Conservation (phyloP, 2,888 invertebrate genomes). For the Pimpla rufipes region DNA sequence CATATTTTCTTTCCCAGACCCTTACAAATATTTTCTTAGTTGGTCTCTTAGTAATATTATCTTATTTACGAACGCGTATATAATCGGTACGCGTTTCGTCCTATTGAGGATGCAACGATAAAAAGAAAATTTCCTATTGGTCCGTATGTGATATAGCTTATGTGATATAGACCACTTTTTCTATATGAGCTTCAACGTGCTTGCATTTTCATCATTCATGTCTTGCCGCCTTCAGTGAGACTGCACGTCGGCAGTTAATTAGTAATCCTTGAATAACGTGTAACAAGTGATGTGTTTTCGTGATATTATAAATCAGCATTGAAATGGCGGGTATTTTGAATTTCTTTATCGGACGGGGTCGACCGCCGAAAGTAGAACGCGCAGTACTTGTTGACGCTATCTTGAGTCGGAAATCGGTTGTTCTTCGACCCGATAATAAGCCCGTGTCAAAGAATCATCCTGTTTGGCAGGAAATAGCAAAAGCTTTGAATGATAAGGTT, state of each 20-base stretch:
- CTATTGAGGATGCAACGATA: not conserved
- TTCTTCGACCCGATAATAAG: constrained; percentile 16
- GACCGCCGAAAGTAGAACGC: constrained; percentile 7
- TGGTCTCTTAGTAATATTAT: too few species aligned
- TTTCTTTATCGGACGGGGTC: not conserved
- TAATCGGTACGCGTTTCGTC: too few species aligned
- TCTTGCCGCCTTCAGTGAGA: not conserved
- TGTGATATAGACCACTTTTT: not conserved
- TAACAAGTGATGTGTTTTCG: not conserved
- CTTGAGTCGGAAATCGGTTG: constrained; percentile 10
- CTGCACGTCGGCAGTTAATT: not conserved
- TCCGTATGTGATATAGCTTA: not conserved
- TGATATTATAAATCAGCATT: not conserved
- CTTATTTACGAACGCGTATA: too few species aligned
- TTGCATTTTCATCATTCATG: not conserved
- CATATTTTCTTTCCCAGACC: too few species aligned
- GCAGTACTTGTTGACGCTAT: constrained; percentile 3
- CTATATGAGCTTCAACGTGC: not conserved
- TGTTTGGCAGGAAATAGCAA: constrained; percentile 14
- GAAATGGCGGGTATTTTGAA: not conserved
- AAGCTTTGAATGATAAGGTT: not conserved
- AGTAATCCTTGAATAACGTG: not conserved
- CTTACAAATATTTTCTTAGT: too few species aligned
- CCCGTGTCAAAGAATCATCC: constrained; percentile 1
- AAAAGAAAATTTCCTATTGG: not conserved